Percentiles rank a stretch among this genome's conserved stretches.
These are phyloP conservation scores for Gortyna flavago DNA, from an alignment of 2,888 invertebrate genomes.

Conservation along the genomic window DNA sequence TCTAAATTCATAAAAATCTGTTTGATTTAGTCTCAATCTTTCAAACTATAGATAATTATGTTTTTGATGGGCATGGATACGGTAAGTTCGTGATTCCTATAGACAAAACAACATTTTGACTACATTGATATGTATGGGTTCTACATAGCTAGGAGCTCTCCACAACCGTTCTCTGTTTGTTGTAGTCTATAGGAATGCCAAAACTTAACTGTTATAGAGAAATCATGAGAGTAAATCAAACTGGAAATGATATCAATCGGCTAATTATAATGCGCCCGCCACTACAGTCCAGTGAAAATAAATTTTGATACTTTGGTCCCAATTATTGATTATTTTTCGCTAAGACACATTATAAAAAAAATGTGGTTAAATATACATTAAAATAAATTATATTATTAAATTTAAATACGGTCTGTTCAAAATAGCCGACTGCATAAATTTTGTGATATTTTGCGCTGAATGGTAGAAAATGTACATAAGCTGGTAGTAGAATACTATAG, in stretches of 20 bases:
- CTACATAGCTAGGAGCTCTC: background rate
- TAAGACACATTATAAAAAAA: constrained; percentile 53
- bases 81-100: background rate
- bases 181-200: background rate
- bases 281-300: constrained; percentile 43
- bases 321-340: constrained; percentile 63
- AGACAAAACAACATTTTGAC: background rate
- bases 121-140: background rate
- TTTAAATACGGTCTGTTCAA: constrained; percentile 38
- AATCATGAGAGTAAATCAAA: constrained; percentile 50
- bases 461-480: constrained; percentile 18
- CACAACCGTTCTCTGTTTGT: background rate
- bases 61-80: background rate
- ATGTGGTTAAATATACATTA: constrained; percentile 43
- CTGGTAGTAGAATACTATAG: background rate
- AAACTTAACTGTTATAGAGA: background rate
- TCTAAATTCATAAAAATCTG: constrained; percentile 42
- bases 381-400: constrained; percentile 56
- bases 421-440: constrained; percentile 39
- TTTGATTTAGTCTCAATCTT: constrained; percentile 38
- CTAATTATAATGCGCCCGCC: constrained; percentile 42
- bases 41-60: background rate
- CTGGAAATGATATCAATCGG: constrained; percentile 23
- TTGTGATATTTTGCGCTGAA: constrained; percentile 50
- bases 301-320: constrained; percentile 77